A percentile compares a stretch with the other conserved stretches of the same genome.
Evolutionary conservation across 2,888 invertebrate species (phyloP).

Genomic region (Zaprionus lineosus): DNA sequence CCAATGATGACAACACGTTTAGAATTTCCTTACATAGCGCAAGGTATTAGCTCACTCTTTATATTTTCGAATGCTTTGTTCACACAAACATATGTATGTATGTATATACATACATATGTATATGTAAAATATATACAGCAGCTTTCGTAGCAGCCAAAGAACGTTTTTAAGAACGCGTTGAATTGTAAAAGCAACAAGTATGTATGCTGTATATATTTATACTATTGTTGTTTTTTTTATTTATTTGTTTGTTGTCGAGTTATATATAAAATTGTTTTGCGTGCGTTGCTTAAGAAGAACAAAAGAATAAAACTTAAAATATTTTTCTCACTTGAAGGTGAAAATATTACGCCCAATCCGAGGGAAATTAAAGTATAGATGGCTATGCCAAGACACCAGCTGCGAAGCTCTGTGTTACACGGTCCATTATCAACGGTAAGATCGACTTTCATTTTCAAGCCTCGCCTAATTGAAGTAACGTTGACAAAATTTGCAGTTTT

Average conservation of each 20-base stretch:
- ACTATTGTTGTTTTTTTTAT: too few relatives aligned
- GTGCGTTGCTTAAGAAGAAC: too few relatives aligned
- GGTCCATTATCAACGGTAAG: slow-evolving; percentile 69
- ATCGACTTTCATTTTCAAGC: slow-evolving; percentile 60
- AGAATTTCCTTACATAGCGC: slow-evolving; percentile 26
- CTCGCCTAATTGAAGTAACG: slow-evolving; percentile 3
- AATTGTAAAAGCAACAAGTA: slow-evolving; percentile 1
- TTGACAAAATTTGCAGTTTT: slow-evolving; percentile 6
- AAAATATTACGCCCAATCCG: slow-evolving; percentile 43
- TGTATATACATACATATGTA: slow-evolving; percentile 3
- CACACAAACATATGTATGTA: neutral
- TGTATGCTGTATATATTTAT: too few relatives aligned
- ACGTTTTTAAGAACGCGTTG: too few relatives aligned
- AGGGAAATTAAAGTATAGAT: slow-evolving; percentile 50
- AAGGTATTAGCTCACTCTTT: slow-evolving; percentile 62
- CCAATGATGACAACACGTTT: slow-evolving; percentile 51
- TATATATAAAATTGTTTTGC: too few relatives aligned
- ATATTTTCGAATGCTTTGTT: slow-evolving; percentile 39
- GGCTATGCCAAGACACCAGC: slow-evolving; percentile 69
- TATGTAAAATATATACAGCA: neutral
- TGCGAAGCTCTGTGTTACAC: slow-evolving; percentile 57
- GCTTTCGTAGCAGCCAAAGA: too few relatives aligned
- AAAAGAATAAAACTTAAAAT: neutral
- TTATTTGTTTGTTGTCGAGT: too few relatives aligned
- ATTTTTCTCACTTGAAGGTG: slow-evolving; percentile 55